Evolutionary conservation across 2,797 vertebrate species (phyloP).

Genomic region (Lerista edwardsae): DNA sequence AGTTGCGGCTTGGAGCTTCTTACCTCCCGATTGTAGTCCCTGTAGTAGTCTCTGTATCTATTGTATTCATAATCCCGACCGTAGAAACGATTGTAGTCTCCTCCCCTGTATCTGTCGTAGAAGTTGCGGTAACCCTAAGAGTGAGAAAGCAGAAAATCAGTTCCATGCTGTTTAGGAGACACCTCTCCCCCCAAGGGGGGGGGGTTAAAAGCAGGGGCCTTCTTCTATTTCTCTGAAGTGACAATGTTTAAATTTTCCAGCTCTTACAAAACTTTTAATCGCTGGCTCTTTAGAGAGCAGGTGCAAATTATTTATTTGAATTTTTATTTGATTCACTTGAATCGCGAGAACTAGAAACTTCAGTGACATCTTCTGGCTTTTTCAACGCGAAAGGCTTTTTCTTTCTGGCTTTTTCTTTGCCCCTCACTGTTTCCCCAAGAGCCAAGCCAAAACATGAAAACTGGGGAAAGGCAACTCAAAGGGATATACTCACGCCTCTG

Average conservation of each 20-base stretch:
- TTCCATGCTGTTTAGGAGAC: fast-evolving
- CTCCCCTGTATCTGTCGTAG: constrained; percentile 75
- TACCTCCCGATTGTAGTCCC: constrained; percentile 80
- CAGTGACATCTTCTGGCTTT: no score
- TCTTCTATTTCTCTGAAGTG: no score
- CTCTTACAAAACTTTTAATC: background rate
- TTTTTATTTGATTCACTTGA: no score
- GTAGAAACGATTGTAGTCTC: constrained; percentile 76
- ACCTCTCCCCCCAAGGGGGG: no score
- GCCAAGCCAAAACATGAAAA: no score
- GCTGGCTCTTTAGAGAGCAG: background rate
- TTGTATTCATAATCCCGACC: constrained; percentile 78
- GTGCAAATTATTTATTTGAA: no score
- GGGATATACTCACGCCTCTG: constrained; percentile 77
- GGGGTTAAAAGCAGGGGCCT: no score
- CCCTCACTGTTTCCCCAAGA: background rate
- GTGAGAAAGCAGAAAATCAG: background rate
- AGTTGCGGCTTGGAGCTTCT: constrained; percentile 28
- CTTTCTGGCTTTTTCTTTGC: background rate
- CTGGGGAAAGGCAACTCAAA: constrained; percentile 19
- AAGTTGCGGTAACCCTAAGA: constrained; percentile 75
- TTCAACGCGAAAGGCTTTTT: background rate
- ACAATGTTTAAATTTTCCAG: background rate
- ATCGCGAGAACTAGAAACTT: background rate
- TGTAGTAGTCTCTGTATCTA: constrained; percentile 80